Conservation (phyloP, 2,888 invertebrate species). For the Patella depressa region DNA sequence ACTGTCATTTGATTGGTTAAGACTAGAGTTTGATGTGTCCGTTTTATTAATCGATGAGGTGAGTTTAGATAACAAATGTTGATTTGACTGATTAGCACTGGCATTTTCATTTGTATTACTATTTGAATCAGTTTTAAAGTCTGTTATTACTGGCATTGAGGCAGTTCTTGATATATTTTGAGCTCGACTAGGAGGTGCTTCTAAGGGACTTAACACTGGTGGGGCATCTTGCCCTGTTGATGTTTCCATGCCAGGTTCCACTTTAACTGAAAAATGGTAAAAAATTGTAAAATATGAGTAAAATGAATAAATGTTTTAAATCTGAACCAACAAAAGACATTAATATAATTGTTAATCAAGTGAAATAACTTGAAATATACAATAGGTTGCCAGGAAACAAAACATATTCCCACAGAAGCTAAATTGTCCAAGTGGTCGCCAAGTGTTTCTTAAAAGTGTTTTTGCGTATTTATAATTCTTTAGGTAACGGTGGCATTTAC, state of each 20-base stretch:
- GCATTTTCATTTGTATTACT: neutral
- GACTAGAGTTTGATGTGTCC: neutral
- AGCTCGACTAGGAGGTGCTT: neutral
- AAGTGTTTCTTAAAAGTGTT: no score
- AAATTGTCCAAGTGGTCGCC: no score
- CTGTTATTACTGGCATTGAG: neutral
- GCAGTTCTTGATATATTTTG: neutral
- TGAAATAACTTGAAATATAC: neutral
- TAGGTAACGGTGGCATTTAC: no score
- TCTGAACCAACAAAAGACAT: constrained; percentile 29
- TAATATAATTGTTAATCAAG: constrained; percentile 20
- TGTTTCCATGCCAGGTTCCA: neutral
- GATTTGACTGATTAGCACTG: neutral
- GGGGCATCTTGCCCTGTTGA: constrained; percentile 9
- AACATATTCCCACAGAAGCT: no score
- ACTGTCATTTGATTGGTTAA: constrained; percentile 2
- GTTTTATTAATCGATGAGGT: neutral
- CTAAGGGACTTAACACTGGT: neutral
- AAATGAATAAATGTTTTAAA: no score
- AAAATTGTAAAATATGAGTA: neutral
- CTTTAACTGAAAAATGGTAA: constrained; percentile 16
- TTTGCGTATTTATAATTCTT: no score
- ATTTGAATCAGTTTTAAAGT: neutral
- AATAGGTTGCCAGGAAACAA: no score
- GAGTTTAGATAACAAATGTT: neutral